Evolutionary conservation across 2,888 invertebrate genomes (phyloP), one percentile per base, ranked within the genome.

Genomic region (Callyntrura sp.): DNA sequence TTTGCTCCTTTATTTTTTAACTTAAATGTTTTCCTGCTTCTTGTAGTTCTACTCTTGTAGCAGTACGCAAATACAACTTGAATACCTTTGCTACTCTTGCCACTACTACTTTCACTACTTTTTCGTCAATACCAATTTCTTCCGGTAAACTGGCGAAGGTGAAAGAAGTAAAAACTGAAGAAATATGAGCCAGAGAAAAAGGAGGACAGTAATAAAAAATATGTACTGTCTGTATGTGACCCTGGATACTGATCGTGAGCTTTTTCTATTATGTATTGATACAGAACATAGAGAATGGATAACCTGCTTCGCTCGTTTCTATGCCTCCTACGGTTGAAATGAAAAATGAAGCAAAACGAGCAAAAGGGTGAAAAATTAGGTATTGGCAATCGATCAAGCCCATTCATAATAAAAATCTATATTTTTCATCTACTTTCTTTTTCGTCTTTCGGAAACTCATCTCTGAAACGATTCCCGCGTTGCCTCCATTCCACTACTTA

Each of bases 381-480:
- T 60, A 60, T 35, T 20, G 35, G 17, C 79, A 79, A 79, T 79
- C 79, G 79, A 79, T 79, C 79, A 79, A 35, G 60, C 11, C 57
- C 79, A 79, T 79, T 60, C 76, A 76, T 76, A 76, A 76, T 76
- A 76, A 76, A 76, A 76, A 51, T 51, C 51, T 25, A 76, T 23
- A 48, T 48, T 81, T 60, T 55, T 57, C 20, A 65, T 82, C 79
- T 65, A 76, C 76, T 82, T n/a, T 23, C 48, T 23, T 20, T 45
- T 9, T n/a, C 17, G n/a, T 20, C 17, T 57, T 17, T 57, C 17
- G 1, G 8, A 73, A 73, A 73, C 9, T 14, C n/a, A n/a, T n/a
- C 48, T 73, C 14, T 28, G 28, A 2, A 9, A 45, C n/a, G 43
- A 20, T 20, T 45, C 45, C 70, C 45, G 25, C 23, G 20, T 73